A percentile compares a stretch with the other conserved stretches of the same genome.
Conservation (phyloP, 2,113 vertebrate genomes). For the Panthera leo region DNA sequence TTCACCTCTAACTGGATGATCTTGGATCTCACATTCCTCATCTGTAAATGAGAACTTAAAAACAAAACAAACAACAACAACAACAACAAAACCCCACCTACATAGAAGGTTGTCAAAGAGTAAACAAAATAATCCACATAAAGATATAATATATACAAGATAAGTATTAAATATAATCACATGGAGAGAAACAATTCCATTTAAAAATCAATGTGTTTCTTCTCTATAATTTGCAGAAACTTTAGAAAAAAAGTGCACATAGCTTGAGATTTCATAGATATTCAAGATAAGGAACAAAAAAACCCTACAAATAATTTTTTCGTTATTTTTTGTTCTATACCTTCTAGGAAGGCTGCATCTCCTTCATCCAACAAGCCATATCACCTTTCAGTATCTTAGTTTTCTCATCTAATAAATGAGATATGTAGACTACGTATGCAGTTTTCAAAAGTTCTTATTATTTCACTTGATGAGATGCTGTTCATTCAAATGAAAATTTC, state of each 20-base stretch:
- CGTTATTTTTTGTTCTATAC: not conserved
- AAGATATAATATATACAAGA: not conserved
- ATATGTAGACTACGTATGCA: not conserved
- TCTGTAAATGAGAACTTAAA: conserved; percentile 4
- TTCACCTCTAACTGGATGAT: not conserved
- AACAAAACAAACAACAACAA: not conserved
- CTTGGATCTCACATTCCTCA: not conserved
- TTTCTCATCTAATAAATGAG: not conserved
- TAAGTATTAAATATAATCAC: conserved; percentile 11
- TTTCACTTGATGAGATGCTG: not conserved
- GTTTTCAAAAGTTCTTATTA: not conserved
- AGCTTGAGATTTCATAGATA: not conserved
- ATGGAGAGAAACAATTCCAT: not conserved
- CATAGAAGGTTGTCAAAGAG: not conserved
- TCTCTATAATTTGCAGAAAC: not conserved
- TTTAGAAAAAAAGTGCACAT: not conserved
- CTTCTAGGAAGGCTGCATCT: not conserved
- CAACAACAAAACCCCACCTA: not conserved
- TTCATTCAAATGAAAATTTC: conserved; percentile 28
- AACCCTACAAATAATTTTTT: not conserved
- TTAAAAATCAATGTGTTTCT: not conserved
- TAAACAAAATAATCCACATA: conserved; percentile 53
- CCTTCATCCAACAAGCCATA: not conserved
- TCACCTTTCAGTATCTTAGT: not conserved
- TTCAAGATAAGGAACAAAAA: not conserved